Evolutionary conservation across 2,888 invertebrate species (phyloP), one percentile per base, ranked within the genome.

Genomic region (Mesoligia furuncula): DNA sequence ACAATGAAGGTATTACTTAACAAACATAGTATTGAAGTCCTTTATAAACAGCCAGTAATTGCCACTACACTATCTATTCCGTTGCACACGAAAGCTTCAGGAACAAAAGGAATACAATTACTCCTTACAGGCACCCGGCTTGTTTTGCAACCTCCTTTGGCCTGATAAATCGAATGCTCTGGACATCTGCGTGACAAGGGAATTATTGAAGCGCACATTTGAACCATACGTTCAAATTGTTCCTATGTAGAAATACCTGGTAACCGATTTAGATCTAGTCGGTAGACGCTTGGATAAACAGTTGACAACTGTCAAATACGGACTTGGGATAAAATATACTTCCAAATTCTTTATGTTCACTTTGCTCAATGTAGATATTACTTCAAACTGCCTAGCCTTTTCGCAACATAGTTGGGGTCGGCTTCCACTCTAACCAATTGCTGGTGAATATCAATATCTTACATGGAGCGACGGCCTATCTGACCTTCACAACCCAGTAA

Each of bases 201-300:
- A 87, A 85, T 87, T 82, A 86, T 81, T 85, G 75, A 83, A 79
- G 73, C 77, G 78, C 31, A 73, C 48, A 81, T 77, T 84, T 80
- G 61, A 80, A 79, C 70, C 20, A 31, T 57, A 36, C 9, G 71
- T 71, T 45, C 69, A 64, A 79, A 84, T 77, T 73, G 51, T 24
- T 45, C 9, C 45, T 8, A 42, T 61, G 65, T 77, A 45, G 42
- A 45, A 45, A 69, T 79, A 67, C 20, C 36, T n/a, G 15, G 2
- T 3, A 48, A 42, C 39, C 66, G 15, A 68, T 79, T 59, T 62
- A 62, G 48, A 45, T 57, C 39, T 36, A 51, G 45, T 67, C 31
- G 51, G 59, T 51, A 73, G 64, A 67, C 36, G 77, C 54, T 81
- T 77, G 71, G 65, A 68, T 77, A 75, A 85, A 77, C 73, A 75